phyloP scores from a whole-genome alignment of 2,888 invertebrate genomes.

The Koerneria pararmatus region DNA sequence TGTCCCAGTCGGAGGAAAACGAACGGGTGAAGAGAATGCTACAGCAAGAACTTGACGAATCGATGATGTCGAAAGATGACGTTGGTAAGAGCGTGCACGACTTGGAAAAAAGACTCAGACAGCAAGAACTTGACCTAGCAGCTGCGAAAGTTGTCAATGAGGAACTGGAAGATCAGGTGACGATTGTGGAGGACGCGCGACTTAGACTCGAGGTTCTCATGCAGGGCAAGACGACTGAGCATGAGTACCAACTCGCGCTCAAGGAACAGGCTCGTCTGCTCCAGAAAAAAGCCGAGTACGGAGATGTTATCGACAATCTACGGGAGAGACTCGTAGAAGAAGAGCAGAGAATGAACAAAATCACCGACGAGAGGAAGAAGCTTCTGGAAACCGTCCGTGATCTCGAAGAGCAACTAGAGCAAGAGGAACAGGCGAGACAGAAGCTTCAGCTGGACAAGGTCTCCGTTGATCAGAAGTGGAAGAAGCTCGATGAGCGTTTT shows the following conservation, averaged over 20 bases:
- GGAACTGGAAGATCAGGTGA: constrained; percentile 77
- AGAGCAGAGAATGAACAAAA: constrained; percentile 78
- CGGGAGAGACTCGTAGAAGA: constrained; percentile 94
- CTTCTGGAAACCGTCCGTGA: constrained; percentile 63
- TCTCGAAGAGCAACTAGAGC: constrained; percentile 71
- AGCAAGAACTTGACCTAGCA: constrained; percentile 69
- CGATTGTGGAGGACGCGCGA: constrained; percentile 88
- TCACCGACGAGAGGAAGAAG: constrained; percentile 87
- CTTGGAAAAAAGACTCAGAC: constrained; percentile 89
- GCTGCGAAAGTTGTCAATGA: constrained; percentile 73
- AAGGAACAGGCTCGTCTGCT: constrained; percentile 70
- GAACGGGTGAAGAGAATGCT: constrained; percentile 80
- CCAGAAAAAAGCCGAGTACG: constrained; percentile 70
- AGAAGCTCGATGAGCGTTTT: constrained; percentile 94
- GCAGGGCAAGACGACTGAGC: constrained; percentile 90
- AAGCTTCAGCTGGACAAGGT: constrained; percentile 95
- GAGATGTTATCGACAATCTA: constrained; percentile 85
- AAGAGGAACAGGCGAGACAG: constrained; percentile 91
- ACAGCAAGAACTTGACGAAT: constrained; percentile 88
- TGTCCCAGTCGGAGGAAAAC: constrained; percentile 62
- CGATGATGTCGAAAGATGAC: constrained; percentile 80
- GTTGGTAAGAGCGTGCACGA: constrained; percentile 97
- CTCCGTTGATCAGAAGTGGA: constrained; percentile 85
- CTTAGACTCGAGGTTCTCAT: constrained; percentile 93
- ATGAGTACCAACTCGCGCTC: constrained; percentile 82